Evolutionary conservation across 2,113 vertebrate species (phyloP).

Genomic region (Bubo scandiacus): DNA sequence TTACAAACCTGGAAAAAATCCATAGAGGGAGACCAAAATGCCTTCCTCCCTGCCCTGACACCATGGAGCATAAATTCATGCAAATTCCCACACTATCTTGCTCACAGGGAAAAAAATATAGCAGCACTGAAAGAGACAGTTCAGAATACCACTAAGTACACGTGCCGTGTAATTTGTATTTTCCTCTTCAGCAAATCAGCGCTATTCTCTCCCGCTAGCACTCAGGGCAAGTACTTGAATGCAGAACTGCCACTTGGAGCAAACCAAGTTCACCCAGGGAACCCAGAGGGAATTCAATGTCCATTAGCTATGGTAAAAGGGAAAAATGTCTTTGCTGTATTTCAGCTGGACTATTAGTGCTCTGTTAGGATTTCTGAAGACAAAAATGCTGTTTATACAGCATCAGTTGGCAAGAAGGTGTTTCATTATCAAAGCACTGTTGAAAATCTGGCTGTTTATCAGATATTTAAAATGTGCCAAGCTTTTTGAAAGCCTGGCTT

Average conservation of each 20-base stretch:
- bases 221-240: not conserved
- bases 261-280: fast-evolving
- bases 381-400: not conserved
- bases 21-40: not conserved
- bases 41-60: not conserved
- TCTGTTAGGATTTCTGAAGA: not conserved
- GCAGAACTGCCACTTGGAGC: not conserved
- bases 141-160: not conserved
- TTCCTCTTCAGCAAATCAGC: not conserved
- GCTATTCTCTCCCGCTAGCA: not conserved
- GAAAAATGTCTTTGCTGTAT: not conserved
- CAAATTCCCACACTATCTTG: not conserved
- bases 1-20: not conserved
- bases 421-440: not conserved
- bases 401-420: not conserved
- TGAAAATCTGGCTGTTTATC: not conserved
- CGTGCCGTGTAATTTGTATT: fast-evolving
- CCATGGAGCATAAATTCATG: not conserved
- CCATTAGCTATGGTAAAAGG: not conserved
- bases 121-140: not conserved
- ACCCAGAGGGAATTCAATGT: not conserved
- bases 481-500: not conserved
- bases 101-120: not conserved
- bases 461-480: not conserved
- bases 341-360: not conserved